phyloP scores from a whole-genome alignment of 2,888 invertebrate genomes.

The Nomada flava region DNA sequence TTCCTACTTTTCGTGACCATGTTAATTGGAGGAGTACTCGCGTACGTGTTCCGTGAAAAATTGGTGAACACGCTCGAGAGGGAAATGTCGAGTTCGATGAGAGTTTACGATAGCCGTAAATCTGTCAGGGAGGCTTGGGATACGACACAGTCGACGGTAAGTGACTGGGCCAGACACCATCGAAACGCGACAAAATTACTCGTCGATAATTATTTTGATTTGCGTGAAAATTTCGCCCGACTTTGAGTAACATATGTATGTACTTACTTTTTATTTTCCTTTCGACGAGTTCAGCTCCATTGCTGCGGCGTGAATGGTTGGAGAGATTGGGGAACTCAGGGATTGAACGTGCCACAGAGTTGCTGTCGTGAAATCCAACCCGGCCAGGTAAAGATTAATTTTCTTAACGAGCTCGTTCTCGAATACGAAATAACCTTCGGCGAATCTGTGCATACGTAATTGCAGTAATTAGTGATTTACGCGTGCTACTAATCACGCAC shows the following conservation, averaged over 20 bases:
- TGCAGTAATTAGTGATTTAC: conserved; percentile 41
- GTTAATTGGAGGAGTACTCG: conserved; percentile 95
- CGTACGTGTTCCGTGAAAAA: conserved; percentile 95
- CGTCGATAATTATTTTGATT: background rate
- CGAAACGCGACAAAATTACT: background rate
- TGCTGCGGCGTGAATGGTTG: conserved; percentile 94
- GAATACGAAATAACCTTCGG: conserved; percentile 23
- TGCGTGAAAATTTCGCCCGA: background rate
- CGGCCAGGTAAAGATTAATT: conserved; percentile 84
- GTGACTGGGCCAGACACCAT: background rate
- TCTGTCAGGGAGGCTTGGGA: conserved; percentile 94
- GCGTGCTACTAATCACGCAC: background rate
- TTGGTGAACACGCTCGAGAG: conserved; percentile 91
- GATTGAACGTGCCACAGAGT: conserved; percentile 88
- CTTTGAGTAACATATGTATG: background rate
- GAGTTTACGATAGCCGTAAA: conserved; percentile 89
- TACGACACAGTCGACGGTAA: conserved; percentile 90
- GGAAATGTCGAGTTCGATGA: conserved; percentile 91
- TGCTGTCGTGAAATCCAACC: conserved; percentile 89
- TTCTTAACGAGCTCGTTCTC: conserved; percentile 43
- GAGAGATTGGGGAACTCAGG: conserved; percentile 90
- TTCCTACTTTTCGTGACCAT: conserved; percentile 95
- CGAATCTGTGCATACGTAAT: conserved; percentile 31
- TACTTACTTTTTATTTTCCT: conserved; percentile 5
- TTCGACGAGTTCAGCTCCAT: conserved; percentile 86